Conservation (phyloP, 1,140 invertebrate species). For the Aradophagus sp. region DNA sequence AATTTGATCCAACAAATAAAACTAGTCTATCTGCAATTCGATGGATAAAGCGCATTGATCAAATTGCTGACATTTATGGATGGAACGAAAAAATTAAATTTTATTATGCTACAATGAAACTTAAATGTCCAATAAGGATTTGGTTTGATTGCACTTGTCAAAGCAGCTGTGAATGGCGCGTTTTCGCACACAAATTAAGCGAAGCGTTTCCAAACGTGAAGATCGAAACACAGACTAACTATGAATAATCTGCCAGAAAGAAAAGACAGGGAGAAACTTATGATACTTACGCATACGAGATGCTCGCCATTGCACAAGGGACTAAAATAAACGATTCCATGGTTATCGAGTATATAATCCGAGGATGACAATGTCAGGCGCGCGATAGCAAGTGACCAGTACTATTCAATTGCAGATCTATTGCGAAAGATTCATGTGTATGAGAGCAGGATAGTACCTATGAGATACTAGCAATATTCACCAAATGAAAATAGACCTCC, state of each 20-base stretch:
- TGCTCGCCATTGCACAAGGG: conserved; percentile 9
- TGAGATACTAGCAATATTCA: no score
- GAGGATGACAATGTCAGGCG: conserved; percentile 13
- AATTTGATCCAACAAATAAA: no score
- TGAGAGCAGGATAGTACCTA: conserved; percentile 10
- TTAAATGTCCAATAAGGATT: conserved; percentile 10
- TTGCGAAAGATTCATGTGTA: conserved; percentile 2
- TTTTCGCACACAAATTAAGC: background rate
- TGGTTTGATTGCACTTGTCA: conserved; percentile 6
- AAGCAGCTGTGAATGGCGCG: conserved; percentile 1
- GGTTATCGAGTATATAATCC: conserved; percentile 16
- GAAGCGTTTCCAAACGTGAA: conserved; percentile 11
- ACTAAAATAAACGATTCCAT: conserved; percentile 1
- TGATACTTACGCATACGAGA: conserved; percentile 23
- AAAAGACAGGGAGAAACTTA: conserved; percentile 14
- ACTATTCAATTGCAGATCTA: background rate
- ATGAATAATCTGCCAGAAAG: conserved; percentile 1
- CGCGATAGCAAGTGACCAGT: background rate
- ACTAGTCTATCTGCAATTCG: no score
- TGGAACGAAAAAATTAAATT: conserved; percentile 12
- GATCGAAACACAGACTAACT: conserved; percentile 3
- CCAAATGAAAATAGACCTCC: background rate
- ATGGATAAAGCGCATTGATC: conserved; percentile 7
- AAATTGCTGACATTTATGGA: conserved; percentile 13
- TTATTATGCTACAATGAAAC: conserved; percentile 19